Evolutionary conservation across 2,113 vertebrate genomes (phyloP).

Genomic region (Plectropomus leopardus): DNA sequence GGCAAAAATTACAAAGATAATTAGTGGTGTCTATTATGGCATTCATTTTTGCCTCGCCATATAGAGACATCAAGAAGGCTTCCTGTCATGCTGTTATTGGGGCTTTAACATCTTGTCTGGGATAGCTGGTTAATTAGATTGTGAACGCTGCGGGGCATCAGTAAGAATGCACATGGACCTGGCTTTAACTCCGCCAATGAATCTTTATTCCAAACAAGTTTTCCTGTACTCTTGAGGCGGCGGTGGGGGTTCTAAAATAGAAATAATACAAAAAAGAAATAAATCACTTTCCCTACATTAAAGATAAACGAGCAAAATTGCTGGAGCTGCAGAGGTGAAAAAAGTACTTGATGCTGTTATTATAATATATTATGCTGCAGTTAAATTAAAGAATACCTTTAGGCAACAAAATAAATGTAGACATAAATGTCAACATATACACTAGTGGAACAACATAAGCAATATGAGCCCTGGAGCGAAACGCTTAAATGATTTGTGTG

Average conservation of each 20-base stretch:
- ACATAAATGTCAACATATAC: not conserved
- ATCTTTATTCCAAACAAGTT: not conserved
- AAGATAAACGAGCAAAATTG: not conserved
- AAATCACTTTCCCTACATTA: not conserved
- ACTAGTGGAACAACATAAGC: not conserved
- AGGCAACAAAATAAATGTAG: no score
- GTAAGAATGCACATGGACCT: not conserved
- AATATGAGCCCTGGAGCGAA: not conserved
- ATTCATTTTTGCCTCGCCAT: not conserved
- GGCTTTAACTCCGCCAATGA: not conserved
- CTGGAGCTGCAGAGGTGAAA: not conserved
- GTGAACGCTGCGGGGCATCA: not conserved
- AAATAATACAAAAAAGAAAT: not conserved
- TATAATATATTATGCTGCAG: not conserved
- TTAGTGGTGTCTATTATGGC: constrained; percentile 6
- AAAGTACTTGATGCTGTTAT: not conserved
- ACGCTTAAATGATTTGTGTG: not conserved
- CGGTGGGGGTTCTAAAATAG: not conserved
- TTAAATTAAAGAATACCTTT: no score
- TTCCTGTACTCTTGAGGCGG: not conserved
- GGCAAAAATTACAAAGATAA: not conserved
- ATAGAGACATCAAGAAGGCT: not conserved
- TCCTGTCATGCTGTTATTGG: constrained; percentile 3
- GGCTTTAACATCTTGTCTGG: constrained; percentile 7
- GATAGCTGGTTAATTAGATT: constrained; percentile 7